Base-by-base conservation (phyloP, 2,113 vertebrate species). In the Osmerus mordax region DNA sequence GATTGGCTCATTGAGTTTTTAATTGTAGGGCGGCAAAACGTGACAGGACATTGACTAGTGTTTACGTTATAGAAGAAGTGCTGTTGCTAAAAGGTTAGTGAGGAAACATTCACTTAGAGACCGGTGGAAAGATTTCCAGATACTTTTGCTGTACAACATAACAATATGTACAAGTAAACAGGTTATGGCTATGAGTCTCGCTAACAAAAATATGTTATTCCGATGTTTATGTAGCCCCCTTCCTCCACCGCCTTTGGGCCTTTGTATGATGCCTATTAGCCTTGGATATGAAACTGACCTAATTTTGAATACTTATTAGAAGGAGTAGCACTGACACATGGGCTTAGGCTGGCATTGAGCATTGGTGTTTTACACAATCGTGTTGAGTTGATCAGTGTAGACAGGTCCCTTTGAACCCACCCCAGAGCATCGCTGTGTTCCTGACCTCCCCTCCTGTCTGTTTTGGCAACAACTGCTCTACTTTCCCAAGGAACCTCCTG, bases 211-310 rank as follows among this genome's bases (percentile, higher is more conserved):
- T 6, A 59, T 11, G 19, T 7, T 60, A 23, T 60, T 60, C 5
- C 9, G 12, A 60, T n/a, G 0, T 3, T 5, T 29, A 15, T 28
- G 23, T 2, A 1, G 14, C 60, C 25, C 60, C 23, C 23, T 6
- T 16, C 19, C 65, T 13, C 47, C 65, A 13, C 9, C n/a, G 36
- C 29, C 29, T 36, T 59, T 19, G 7, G 68, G 29, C 36, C 9
- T 56, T 59, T 13, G 8, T 23, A 56, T 56, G 13, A 41, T 47
- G 32, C 68, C 15, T 60, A 60, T 70, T 60, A 41, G 11, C 55
- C 12, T 60, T 59, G 68, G 32, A 70, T 41, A 14, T 52, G 32
- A 41, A 52, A 41, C 12, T 70, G 68, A 70, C 56, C 56, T 47
- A 70, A 70, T 70, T 70, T 51, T n/a, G 16, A 21, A 15, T 29